phyloP scores from a whole-genome alignment of 2,888 invertebrate genomes.

The Polydrusus cervinus region DNA sequence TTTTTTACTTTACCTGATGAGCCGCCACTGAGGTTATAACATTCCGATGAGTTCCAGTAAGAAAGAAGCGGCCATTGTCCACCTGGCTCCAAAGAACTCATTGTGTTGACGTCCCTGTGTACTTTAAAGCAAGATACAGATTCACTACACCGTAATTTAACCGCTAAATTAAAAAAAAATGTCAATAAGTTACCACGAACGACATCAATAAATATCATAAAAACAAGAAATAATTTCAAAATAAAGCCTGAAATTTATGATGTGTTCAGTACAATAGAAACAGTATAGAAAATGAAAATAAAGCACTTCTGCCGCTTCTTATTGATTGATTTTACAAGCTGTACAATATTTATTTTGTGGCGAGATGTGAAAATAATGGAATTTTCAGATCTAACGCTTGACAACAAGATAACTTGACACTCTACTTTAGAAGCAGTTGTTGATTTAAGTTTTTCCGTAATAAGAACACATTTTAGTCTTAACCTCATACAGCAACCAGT shows the following conservation, averaged over 20 bases:
- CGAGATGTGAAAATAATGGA: conserved; percentile 11
- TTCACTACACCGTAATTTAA: too few relatives aligned
- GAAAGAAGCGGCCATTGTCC: too few relatives aligned
- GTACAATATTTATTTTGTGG: conserved; percentile 17
- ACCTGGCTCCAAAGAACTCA: too few relatives aligned
- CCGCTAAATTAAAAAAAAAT: too few relatives aligned
- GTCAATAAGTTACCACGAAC: too few relatives aligned
- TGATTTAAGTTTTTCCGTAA: not conserved
- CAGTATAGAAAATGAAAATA: conserved; percentile 16
- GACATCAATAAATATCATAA: not conserved
- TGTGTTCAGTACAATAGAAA: conserved; percentile 10
- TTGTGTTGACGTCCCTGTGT: too few relatives aligned
- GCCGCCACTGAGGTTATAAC: too few relatives aligned
- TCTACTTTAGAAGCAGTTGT: not conserved
- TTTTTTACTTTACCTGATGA: too few relatives aligned
- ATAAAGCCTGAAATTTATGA: conserved; percentile 14
- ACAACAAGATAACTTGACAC: conserved; percentile 5
- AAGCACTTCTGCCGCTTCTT: conserved; percentile 13
- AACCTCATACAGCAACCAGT: too few relatives aligned
- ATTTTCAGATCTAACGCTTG: conserved; percentile 10
- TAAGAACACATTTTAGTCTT: not conserved
- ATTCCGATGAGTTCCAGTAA: too few relatives aligned
- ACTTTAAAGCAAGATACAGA: too few relatives aligned
- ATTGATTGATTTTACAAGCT: not conserved
- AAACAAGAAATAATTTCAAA: conserved; percentile 14